phyloP scores from a whole-genome alignment of 2,113 vertebrate genomes.

The Murina feae region DNA sequence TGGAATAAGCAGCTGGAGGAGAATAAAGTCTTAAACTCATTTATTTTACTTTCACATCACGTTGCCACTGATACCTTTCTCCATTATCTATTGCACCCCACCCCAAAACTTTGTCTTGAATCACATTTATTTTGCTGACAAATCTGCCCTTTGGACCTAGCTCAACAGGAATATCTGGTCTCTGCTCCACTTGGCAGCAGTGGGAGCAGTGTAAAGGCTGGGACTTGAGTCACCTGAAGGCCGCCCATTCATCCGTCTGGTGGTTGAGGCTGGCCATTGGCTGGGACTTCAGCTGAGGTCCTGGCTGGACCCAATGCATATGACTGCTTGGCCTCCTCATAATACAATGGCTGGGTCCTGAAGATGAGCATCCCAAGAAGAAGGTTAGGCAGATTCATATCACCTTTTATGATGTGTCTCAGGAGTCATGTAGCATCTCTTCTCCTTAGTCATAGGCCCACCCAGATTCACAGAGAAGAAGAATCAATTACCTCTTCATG shows the following conservation, averaged over 20 bases:
- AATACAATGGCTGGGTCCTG: neutral
- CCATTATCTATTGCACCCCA: neutral
- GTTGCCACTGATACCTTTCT: neutral
- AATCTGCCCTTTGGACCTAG: neutral
- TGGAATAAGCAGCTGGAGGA: neutral
- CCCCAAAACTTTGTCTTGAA: neutral
- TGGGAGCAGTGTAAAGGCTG: fast-evolving
- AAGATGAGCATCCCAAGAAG: neutral
- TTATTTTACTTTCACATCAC: neutral
- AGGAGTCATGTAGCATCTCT: neutral
- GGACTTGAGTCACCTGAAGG: neutral
- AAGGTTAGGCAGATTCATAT: neutral
- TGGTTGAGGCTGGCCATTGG: neutral
- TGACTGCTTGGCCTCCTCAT: neutral
- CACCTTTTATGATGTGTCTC: neutral
- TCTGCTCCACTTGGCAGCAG: neutral
- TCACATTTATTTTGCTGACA: neutral
- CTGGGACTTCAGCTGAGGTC: neutral
- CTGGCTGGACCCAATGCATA: neutral
- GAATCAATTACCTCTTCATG: neutral
- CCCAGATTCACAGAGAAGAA: neutral
- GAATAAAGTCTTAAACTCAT: neutral
- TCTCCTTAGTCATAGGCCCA: neutral
- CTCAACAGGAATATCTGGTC: neutral
- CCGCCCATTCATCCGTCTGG: neutral